Conservation (phyloP, 2,113 vertebrate genomes). For the Coracopsis vasa region DNA sequence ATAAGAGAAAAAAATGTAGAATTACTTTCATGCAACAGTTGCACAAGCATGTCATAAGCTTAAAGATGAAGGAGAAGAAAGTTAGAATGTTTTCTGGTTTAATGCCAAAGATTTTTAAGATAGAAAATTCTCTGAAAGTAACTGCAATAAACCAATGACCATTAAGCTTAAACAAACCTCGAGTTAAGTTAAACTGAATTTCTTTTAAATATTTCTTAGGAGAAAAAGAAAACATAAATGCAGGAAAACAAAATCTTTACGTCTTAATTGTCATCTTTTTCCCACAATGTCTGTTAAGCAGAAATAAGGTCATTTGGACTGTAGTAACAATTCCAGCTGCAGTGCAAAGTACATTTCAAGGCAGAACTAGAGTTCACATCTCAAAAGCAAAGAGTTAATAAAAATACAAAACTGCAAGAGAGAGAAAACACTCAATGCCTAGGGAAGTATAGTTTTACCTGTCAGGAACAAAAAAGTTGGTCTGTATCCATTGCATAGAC, state of each 20-base stretch:
- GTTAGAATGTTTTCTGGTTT: slow-evolving; percentile 62
- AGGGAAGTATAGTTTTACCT: slow-evolving; percentile 42
- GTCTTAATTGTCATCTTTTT: slow-evolving; percentile 65
- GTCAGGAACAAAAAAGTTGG: not conserved
- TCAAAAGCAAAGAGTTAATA: slow-evolving; percentile 24
- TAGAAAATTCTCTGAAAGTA: slow-evolving; percentile 69
- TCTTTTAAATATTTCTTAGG: slow-evolving; percentile 74
- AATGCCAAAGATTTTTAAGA: slow-evolving; percentile 70
- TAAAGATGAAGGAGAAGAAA: slow-evolving; percentile 51
- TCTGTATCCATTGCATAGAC: not conserved
- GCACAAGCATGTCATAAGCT: slow-evolving; percentile 65
- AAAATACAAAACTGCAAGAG: slow-evolving; percentile 9
- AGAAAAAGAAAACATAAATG: slow-evolving; percentile 60
- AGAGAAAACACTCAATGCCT: not conserved
- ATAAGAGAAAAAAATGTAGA: slow-evolving; percentile 58
- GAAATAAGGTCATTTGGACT: slow-evolving; percentile 48
- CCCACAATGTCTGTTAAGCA: slow-evolving; percentile 41
- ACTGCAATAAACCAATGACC: slow-evolving; percentile 66
- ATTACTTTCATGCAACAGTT: slow-evolving; percentile 62
- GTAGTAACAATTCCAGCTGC: slow-evolving; percentile 40
- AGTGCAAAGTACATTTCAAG: slow-evolving; percentile 36
- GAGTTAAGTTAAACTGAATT: slow-evolving; percentile 72
- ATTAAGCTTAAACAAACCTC: slow-evolving; percentile 67
- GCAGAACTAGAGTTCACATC: not conserved
- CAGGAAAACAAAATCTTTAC: slow-evolving; percentile 60